These are phyloP conservation scores for Girardinichthys multiradiatus DNA, from an alignment of 2,113 vertebrate genomes.

Conservation along the genomic window DNA sequence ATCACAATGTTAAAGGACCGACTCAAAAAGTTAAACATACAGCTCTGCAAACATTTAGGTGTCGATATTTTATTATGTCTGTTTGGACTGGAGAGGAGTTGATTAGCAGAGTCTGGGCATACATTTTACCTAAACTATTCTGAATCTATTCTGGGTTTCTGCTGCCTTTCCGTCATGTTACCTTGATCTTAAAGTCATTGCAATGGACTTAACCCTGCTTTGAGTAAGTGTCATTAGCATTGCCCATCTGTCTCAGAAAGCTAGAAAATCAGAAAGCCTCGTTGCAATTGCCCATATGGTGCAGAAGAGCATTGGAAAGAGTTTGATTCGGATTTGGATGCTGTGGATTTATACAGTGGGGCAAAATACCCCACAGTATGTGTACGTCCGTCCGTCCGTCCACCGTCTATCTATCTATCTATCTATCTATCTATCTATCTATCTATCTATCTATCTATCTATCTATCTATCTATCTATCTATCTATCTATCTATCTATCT, in stretches of 20 bases:
- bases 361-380: too few relatives aligned
- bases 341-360: too few relatives aligned
- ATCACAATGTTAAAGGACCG: background rate
- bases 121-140: conserved; percentile 1
- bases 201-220: conserved; percentile 58
- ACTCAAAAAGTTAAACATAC: fast-evolving
- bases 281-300: conserved; percentile 68
- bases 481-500: too few relatives aligned
- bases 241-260: conserved; percentile 61
- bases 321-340: conserved; percentile 39
- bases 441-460: too few relatives aligned
- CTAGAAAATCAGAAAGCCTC: conserved; percentile 18
- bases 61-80: too few relatives aligned
- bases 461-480: too few relatives aligned
- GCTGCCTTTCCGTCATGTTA: conserved; percentile 10
- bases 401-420: too few relatives aligned
- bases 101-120: background rate
- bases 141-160: conserved; percentile 2
- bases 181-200: conserved; percentile 50
- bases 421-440: too few relatives aligned
- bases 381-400: too few relatives aligned
- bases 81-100: background rate
- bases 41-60: background rate
- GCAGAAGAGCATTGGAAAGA: conserved; percentile 12
- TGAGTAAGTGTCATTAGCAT: conserved; percentile 51